Base-by-base conservation (phyloP, 30 jellyfish, hydroid and myxozoan species). In the Aurelia sp. region DNA sequence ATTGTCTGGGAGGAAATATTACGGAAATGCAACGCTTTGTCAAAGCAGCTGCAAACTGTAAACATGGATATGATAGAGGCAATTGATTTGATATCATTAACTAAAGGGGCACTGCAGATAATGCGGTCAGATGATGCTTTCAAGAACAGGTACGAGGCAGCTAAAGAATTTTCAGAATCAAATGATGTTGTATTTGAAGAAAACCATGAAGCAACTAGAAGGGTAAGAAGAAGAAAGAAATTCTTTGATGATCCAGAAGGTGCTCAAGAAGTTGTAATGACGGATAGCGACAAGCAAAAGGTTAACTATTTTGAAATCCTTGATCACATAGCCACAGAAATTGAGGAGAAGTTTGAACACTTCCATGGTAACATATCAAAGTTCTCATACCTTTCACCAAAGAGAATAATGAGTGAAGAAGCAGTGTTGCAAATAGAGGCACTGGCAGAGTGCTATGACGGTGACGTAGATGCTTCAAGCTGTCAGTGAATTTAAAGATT, bases 211-310 rank as follows among this genome's bases (percentile, higher is more conserved):
- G 44, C 68, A 44, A 15, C 67, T 40, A 31, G 67, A 35, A 44
- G 84, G 44, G 68, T 44, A 52, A 72, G 68, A 72, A 44, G 68
- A 72, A 72, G 68, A 52, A 67, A 67, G 79, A 67, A 9, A 38
- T 67, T 67, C 79, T 67, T 67, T 31, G 52, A 67, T 15, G 79
- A 67, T n/a, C 24, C 58, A 24, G 79, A 38, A 24, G 38, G 24
- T n/a, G 21, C 79, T 12, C 4, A 67, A n/a, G 79, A 38, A 67
- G 48, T 5, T 11, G 13, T 38, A 67, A 20, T 18, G 12, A 18
- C 58, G 13, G 55, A 44, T 8, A 44, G 55, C 55, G 55, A 44
- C 15, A 44, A 44, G 55, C 16, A 44, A 44, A 44, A 12, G 55
- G 55, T 44, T 44, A 8, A 67, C 58, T 24, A 67, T 67, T 67